These are phyloP conservation scores for Seira ritae DNA, from an alignment of 2,888 invertebrate genomes.

Conservation along the genomic window DNA sequence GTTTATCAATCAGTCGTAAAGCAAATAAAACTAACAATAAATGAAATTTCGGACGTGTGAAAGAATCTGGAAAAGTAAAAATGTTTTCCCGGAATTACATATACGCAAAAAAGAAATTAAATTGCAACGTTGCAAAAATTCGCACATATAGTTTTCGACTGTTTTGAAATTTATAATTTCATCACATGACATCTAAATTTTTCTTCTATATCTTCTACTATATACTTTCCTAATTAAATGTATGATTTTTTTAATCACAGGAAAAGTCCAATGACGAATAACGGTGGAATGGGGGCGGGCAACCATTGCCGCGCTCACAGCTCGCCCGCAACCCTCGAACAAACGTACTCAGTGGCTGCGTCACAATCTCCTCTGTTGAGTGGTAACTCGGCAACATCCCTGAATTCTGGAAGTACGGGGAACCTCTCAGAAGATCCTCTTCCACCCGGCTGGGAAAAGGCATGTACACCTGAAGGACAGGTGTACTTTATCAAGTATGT, in stretches of 20 bases:
- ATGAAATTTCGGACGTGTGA: too few species aligned
- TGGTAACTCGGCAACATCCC: conserved; percentile 66
- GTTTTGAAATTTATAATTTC: too few species aligned
- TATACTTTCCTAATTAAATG: too few species aligned
- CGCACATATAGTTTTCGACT: too few species aligned
- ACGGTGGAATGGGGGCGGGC: conserved; percentile 65
- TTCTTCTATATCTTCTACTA: too few species aligned
- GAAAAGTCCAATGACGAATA: conserved; percentile 70
- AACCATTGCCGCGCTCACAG: conserved; percentile 94
- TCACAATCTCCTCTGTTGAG: conserved; percentile 76
- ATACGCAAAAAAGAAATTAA: too few species aligned
- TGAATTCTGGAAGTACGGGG: conserved; percentile 70
- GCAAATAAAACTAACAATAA: too few species aligned
- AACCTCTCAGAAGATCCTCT: conserved; percentile 87
- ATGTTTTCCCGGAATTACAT: too few species aligned
- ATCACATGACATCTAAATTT: too few species aligned
- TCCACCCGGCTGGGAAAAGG: conserved; percentile 93
- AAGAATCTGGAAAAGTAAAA: too few species aligned
- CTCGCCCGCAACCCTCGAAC: conserved; percentile 96
- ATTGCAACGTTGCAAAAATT: too few species aligned
- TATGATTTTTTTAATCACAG: conserved; percentile 40
- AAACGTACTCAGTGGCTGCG: conserved; percentile 85
- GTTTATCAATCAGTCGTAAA: too few species aligned
- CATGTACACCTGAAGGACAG: conserved; percentile 89
- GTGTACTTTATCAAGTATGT: conserved; percentile 87